Conservation (phyloP, 2,888 invertebrate species). For the Lepidochrysops patricia region DNA sequence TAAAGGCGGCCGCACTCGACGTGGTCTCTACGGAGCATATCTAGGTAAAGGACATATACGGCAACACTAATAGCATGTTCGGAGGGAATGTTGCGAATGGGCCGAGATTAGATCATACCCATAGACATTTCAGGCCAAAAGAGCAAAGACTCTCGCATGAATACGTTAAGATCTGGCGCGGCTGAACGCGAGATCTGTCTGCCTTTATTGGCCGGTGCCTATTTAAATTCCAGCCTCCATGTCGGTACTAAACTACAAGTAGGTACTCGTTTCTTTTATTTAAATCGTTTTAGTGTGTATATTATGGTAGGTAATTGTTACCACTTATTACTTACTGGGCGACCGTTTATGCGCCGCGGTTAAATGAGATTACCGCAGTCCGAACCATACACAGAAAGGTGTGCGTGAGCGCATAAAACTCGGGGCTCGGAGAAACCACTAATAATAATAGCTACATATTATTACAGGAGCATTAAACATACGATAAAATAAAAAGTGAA, state of each 20-base stretch:
- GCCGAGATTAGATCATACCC: neutral
- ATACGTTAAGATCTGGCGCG: neutral
- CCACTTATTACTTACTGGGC: neutral
- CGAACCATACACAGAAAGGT: neutral
- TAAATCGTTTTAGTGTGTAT: neutral
- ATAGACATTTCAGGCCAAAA: conserved; percentile 9
- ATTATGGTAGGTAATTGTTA: neutral
- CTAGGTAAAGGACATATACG: conserved; percentile 10
- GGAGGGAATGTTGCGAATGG: conserved; percentile 1
- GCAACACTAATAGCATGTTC: conserved; percentile 10
- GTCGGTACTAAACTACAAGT: neutral
- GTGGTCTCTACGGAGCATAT: neutral
- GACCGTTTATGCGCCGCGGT: neutral
- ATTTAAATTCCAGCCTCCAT: neutral
- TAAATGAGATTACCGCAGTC: neutral
- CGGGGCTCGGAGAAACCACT: neutral
- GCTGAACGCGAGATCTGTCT: neutral
- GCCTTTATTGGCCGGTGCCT: neutral
- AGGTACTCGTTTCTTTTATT: neutral
- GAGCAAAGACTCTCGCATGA: neutral
- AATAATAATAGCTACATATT: neutral
- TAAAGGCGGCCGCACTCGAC: neutral
- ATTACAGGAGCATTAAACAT: neutral
- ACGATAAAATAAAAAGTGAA: neutral
- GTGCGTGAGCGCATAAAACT: neutral